Conservation (phyloP, 2,113 vertebrate genomes). For the Sitta europaea region DNA sequence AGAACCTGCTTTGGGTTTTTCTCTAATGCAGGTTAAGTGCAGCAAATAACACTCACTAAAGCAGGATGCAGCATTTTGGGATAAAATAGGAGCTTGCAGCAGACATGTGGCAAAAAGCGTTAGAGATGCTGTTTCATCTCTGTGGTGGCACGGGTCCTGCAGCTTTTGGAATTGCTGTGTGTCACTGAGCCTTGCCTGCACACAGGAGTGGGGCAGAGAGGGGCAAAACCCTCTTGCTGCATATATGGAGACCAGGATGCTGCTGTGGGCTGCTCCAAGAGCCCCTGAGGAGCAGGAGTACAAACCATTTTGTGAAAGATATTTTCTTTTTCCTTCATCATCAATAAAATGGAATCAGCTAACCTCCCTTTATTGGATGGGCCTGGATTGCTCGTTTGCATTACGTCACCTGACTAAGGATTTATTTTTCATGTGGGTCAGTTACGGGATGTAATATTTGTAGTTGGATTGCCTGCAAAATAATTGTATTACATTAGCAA, state of each 20-base stretch:
- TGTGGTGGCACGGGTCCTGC: neutral
- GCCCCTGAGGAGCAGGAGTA: neutral
- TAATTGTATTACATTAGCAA: neutral
- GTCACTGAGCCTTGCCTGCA: neutral
- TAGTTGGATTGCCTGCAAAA: neutral
- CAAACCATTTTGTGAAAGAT: neutral
- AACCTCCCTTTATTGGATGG: neutral
- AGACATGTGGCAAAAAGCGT: neutral
- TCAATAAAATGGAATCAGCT: neutral
- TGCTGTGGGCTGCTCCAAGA: neutral
- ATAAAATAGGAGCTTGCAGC: constrained; percentile 1
- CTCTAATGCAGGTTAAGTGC: neutral
- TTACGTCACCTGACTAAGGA: neutral
- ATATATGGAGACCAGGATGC: neutral
- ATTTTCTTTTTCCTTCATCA: neutral
- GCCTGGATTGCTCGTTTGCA: neutral
- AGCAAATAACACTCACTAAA: neutral
- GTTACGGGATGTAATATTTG: neutral
- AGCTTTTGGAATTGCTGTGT: neutral
- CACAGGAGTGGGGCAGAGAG: neutral
- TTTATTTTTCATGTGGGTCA: constrained; percentile 12
- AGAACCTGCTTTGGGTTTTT: neutral
- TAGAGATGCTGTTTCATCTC: constrained; percentile 19
- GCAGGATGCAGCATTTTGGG: neutral
- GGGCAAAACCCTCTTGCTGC: neutral